Evolutionary conservation across 1,140 invertebrate genomes (phyloP), one percentile per base, ranked within the genome.

Genomic region (Macrobrachium nipponense): DNA sequence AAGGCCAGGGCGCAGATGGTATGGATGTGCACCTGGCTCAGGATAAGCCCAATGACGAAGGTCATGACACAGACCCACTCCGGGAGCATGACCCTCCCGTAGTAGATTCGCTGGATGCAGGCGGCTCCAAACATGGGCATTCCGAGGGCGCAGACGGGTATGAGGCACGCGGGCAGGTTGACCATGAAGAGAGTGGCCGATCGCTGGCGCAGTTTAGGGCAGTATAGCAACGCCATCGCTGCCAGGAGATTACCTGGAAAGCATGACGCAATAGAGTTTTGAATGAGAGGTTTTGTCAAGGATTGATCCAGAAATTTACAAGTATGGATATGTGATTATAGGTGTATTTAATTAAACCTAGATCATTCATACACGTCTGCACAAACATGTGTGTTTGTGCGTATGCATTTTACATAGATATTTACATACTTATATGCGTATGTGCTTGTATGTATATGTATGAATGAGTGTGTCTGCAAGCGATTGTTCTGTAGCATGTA

Each of bases 161-260:
- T 58, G 18, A 84, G 68, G 68, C 87, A 84, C 62, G 82, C 81
- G n/a, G 76, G 81, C 62, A 87, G 75, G 62, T 87, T 87, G 17
- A 87, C 68, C 81, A 87, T 87, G 81, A 84, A 87, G 75, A 78
- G 59, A n/a, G 87, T 87, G 76, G 87, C 83, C 36, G 82, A 62
- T 12, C 70, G 70, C 18, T 80, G 73, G 5, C 87, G 73, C 3
- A 87, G 80, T 36, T 80, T 83, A 0, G 43, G 60, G 44, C 81
- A 80, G 27, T 62, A 44, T 0, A 83, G 76, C 14, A 87, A 68
- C 7, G 81, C 61, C 10, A 84, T n/a, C 2, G 66, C 87, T 15
- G 87, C 87, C 15, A 87, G 87, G 14, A 87, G 51, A 44, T 87
- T 87, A 12, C 87, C 87, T 87, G 70, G 15, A 2, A 76, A 59